These are phyloP conservation scores for Mormyrops attenuatus DNA, from an alignment of 2,797 vertebrate species.

Conservation along the genomic window DNA sequence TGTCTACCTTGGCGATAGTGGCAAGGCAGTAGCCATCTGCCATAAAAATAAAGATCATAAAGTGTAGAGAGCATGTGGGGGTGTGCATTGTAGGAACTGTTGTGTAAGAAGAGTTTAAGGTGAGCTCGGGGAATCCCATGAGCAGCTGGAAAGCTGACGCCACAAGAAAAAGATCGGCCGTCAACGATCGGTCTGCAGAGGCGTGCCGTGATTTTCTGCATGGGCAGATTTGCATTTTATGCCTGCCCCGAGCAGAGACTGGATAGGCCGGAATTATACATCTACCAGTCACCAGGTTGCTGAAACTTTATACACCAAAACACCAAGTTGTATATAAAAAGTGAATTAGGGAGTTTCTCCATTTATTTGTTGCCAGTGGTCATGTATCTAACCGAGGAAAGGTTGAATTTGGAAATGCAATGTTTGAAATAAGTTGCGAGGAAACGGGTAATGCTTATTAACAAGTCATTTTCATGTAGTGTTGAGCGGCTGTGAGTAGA, in stretches of 20 bases:
- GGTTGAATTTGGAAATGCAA: not conserved
- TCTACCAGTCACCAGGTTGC: not conserved
- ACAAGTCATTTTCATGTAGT: not conserved
- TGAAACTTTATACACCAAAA: not conserved
- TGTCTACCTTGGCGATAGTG: not conserved
- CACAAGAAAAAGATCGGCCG: not conserved
- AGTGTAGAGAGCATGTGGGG: not conserved
- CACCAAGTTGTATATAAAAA: not conserved
- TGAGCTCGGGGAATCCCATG: not conserved
- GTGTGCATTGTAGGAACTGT: not conserved
- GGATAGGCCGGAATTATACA: not conserved
- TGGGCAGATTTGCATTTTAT: not conserved
- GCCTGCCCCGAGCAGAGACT: not conserved
- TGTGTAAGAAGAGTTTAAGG: not conserved
- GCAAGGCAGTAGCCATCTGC: not conserved
- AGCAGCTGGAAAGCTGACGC: conserved; percentile 1
- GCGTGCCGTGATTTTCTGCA: not conserved
- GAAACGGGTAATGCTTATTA: not conserved
- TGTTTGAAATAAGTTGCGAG: not conserved
- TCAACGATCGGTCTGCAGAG: not conserved
- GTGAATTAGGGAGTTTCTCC: not conserved
- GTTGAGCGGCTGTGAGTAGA: not conserved
- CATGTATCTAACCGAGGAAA: not conserved
- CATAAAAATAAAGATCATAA: not conserved
- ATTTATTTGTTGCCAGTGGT: not conserved